Conservation (phyloP, 2,888 invertebrate species). For the Spodoptera exigua region DNA sequence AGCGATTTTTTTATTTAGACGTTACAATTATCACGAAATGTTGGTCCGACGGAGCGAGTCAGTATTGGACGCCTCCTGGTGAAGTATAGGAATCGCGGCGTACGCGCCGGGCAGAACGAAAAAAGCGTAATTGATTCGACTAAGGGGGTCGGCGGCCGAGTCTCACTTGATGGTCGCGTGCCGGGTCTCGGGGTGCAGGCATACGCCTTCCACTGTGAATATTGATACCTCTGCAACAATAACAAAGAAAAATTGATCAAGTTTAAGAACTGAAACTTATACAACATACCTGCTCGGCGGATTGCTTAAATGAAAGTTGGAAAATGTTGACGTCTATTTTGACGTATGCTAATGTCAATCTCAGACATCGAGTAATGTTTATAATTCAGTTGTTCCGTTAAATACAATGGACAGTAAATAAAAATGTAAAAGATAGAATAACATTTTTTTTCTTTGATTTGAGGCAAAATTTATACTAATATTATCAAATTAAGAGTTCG, state of each 20-base stretch:
- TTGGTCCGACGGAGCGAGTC: conserved; percentile 77
- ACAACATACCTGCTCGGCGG: no score
- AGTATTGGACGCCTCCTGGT: conserved; percentile 32
- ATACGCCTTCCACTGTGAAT: conserved; percentile 97
- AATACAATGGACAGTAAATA: no score
- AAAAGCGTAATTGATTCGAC: conserved; percentile 69
- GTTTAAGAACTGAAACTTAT: no score
- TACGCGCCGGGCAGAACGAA: conserved; percentile 48
- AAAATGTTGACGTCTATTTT: no score
- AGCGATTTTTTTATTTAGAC: conserved; percentile 64
- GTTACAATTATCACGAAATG: conserved; percentile 77
- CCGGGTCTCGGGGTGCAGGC: conserved; percentile 94
- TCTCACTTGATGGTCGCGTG: conserved; percentile 87
- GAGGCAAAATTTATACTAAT: no score
- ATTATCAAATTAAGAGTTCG: no score
- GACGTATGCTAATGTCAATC: not conserved
- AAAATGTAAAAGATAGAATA: no score
- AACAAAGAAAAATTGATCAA: not conserved
- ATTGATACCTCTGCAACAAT: conserved; percentile 96
- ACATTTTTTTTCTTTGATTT: no score
- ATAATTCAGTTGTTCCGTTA: no score
- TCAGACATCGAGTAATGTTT: not conserved
- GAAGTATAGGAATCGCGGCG: conserved; percentile 43
- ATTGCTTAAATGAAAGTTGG: no score
- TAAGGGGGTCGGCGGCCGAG: conserved; percentile 56